A percentile compares a stretch with the other conserved stretches of the same genome.
Evolutionary conservation across 30 jellyfish, hydroid and myxozoan species (phyloP).

Genomic region (Rhopilema esculentum): DNA sequence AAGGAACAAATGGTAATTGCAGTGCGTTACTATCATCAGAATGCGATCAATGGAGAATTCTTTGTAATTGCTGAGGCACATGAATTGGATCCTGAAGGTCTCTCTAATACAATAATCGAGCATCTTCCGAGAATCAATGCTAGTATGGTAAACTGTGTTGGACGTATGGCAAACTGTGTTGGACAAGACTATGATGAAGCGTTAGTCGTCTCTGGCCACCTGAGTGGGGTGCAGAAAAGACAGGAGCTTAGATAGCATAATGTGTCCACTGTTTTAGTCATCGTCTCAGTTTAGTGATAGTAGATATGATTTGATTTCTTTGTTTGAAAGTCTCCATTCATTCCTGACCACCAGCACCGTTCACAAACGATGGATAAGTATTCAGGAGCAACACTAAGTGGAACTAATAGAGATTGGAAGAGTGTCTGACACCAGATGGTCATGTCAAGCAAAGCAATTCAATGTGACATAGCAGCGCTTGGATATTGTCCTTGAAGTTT

Average conservation of each 20-base stretch:
- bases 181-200: slow-evolving; percentile 75
- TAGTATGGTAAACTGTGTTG: too few relatives aligned
- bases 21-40: slow-evolving; percentile 45
- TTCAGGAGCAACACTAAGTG: slow-evolving; percentile 11
- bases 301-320: slow-evolving; percentile 30
- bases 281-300: slow-evolving; percentile 41
- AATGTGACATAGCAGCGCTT: slow-evolving; percentile 42
- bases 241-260: slow-evolving; percentile 55
- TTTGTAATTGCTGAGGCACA: slow-evolving; percentile 51
- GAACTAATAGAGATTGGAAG: slow-evolving; percentile 46
- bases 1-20: slow-evolving; percentile 64
- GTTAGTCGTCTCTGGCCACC: too few relatives aligned
- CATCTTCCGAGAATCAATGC: slow-evolving; percentile 30
- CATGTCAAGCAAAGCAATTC: slow-evolving; percentile 76
- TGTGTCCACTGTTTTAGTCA: slow-evolving; percentile 58
- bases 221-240: slow-evolving; percentile 20
- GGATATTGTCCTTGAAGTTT: slow-evolving; percentile 34
- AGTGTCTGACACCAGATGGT: slow-evolving; percentile 68
- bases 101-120: slow-evolving; percentile 35
- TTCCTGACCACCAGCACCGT: slow-evolving; percentile 58
- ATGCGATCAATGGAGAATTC: slow-evolving; percentile 50
- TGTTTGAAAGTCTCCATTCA: slow-evolving; percentile 36
- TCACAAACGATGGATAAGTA: slow-evolving; percentile 34
- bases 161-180: slow-evolving; percentile 31
- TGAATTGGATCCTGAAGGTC: slow-evolving; percentile 60